phyloP scores from a whole-genome alignment of 1,140 invertebrate species.

The Oryctes rhinoceros region DNA sequence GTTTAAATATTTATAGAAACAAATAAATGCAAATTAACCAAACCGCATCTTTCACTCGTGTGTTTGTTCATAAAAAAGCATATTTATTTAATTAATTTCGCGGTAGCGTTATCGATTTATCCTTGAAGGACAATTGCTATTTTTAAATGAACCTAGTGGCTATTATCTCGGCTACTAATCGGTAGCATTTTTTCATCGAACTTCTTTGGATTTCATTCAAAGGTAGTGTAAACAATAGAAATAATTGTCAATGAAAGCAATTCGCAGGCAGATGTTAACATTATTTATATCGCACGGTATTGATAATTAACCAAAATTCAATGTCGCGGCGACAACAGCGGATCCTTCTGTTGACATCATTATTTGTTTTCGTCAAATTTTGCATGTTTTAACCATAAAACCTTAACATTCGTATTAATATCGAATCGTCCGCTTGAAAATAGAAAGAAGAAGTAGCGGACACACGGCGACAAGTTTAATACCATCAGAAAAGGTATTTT shows the following conservation, averaged over 20 bases:
- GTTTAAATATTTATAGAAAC: too few relatives aligned
- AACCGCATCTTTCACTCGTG: not conserved
- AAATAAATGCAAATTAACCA: not conserved
- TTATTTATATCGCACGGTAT: not conserved
- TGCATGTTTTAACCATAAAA: slow-evolving; percentile 32
- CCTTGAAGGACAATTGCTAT: not conserved
- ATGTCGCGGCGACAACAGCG: not conserved
- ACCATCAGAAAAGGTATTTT: slow-evolving; percentile 5
- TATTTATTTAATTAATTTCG: not conserved
- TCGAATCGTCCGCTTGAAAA: not conserved
- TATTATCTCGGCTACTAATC: slow-evolving; percentile 11
- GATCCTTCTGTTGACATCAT: not conserved
- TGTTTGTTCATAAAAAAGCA: not conserved
- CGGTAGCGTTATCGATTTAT: not conserved
- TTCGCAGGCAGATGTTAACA: not conserved
- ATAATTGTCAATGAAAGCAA: slow-evolving; percentile 22
- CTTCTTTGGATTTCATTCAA: not conserved
- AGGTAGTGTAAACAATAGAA: not conserved
- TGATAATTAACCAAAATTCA: slow-evolving; percentile 16
- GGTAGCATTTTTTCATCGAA: not conserved
- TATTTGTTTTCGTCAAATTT: slow-evolving; percentile 31
- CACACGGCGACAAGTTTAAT: not conserved
- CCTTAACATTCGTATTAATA: not conserved
- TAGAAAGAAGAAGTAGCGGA: not conserved
- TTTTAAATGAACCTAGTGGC: not conserved